Evolutionary conservation across 23 tunicate genomes (phyloP), one percentile per base, ranked within the genome.

Genomic region (Halocynthia aurantium): DNA sequence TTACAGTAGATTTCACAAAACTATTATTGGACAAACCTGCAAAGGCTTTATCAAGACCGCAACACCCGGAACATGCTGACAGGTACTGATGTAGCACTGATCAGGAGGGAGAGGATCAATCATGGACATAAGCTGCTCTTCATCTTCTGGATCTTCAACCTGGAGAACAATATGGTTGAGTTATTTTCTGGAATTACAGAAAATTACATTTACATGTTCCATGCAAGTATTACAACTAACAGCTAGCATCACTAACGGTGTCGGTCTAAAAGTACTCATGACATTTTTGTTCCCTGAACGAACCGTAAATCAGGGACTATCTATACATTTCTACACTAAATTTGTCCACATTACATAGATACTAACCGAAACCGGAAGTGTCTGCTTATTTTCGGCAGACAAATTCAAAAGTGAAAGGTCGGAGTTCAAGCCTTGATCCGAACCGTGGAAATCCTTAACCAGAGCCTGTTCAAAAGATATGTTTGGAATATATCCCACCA

Each of bases 101-200:
- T 77, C 61, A 72, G 95, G 95, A 31, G 95, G 95, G 19, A 89
- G 77, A 8, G 78, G 64, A 62, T 89, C 95, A 6, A 62, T 61
- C 76, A 83, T 76, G 22, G 52, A 75, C 6, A 50, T 61, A 6
- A 83, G 18, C 18, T 83, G 83, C 18, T 61, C 67, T 51, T 61
- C 80, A 53, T 83, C 87, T 66, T 83, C 87, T 6, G 81, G 51
- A 54, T 83, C 87, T 66, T 71, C 84, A 61, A 74, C 67, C 83
- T 78, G 71, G 7, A 12, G 52, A 52, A 12, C 12, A 15, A 31
- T 31, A 31, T 31, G 44, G 44, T 31, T 31, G 2, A 31, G 1
- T 31, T 31, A 31, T 31, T 31, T 31, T 0, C 44, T 31, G 44
- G 44, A 31, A 31, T 31, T 31, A 31, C 44, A 31, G 44, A 31